Percentiles rank a stretch among this genome's conserved stretches.
Evolutionary conservation across 2,797 vertebrate genomes (phyloP).

Genomic region (Tamandua tetradactyla): DNA sequence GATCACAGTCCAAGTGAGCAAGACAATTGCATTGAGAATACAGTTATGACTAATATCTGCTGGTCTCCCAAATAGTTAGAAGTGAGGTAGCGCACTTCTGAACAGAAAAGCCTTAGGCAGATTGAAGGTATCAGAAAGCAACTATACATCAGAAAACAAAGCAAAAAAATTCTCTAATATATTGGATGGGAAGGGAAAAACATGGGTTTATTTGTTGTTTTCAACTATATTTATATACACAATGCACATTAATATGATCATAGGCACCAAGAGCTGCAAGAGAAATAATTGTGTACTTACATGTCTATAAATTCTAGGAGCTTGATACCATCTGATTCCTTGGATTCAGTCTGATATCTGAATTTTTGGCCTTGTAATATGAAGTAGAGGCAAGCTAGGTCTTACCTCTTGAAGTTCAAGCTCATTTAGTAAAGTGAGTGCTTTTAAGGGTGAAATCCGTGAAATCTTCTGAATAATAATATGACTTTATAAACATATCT

Average conservation of each 20-base stretch:
- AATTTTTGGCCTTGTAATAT: neutral
- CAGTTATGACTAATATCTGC: neutral
- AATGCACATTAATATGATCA: neutral
- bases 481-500: slow-evolving; percentile 19
- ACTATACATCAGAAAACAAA: neutral
- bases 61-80: neutral
- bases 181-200: slow-evolving; percentile 38
- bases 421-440: neutral
- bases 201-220: slow-evolving; percentile 41
- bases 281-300: neutral
- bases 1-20: neutral
- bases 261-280: neutral
- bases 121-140: neutral
- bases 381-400: neutral
- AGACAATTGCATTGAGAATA: neutral
- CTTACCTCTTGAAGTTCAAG: neutral
- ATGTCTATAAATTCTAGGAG: slow-evolving; percentile 37
- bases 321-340: neutral
- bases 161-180: slow-evolving; percentile 2
- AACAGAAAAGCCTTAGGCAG: slow-evolving; percentile 3
- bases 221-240: neutral
- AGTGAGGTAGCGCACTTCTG: neutral
- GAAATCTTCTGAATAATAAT: neutral
- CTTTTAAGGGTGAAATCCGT: slow-evolving; percentile 18
- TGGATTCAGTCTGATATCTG: neutral